Base-by-base conservation (phyloP, 2,797 vertebrate genomes). In the Gadopsis bispinosus region DNA sequence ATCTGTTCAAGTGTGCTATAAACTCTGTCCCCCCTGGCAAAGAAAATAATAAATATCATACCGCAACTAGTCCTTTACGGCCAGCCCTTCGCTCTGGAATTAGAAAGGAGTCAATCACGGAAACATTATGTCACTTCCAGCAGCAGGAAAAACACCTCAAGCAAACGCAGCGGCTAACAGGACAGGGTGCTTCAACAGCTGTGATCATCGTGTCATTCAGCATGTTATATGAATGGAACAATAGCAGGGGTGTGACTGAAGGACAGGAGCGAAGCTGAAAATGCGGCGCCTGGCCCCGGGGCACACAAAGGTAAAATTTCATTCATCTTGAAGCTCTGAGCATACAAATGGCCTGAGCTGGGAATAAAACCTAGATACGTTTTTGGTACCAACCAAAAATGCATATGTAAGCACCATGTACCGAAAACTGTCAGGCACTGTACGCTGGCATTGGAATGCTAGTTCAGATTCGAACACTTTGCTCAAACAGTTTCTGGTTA, bases 91-190 rank as follows among this genome's bases (percentile, higher is more conserved):
- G 26, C 60, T 31, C 1, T 54, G 73, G 64, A 75, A 78, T 83
- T 59, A 83, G 79, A 79, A 87, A 82, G 77, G 37, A 82, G 69
- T 83, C 60, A n/a, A 73, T 91, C 70, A 83, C n/a, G 67, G 84
- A 91, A 84, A 88, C 73, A 87, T 89, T 71, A 83, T 77, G 82
- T 92, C 84, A 90, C 73, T 83, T 73, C 41, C 31, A 67, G 66
- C 47, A 47, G 65, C 75, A 53, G 63, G 71, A 70, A 82, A 85
- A 87, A 81, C 77, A 75, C 47, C 35, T 58, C 54, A 43, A 74
- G 70, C 50, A 45, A 77, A 73, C 19, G 71, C 50, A 72, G 55
- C 75, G 43, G 67, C 62, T 67, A n/a, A 31, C 33, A 78, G 61
- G 62, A 63, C 39, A 63, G 12, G 54, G 63, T 61, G 43, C 55